These are phyloP conservation scores for Digitonthophagus gazella DNA, from an alignment of 2,888 invertebrate genomes.

Conservation along the genomic window DNA sequence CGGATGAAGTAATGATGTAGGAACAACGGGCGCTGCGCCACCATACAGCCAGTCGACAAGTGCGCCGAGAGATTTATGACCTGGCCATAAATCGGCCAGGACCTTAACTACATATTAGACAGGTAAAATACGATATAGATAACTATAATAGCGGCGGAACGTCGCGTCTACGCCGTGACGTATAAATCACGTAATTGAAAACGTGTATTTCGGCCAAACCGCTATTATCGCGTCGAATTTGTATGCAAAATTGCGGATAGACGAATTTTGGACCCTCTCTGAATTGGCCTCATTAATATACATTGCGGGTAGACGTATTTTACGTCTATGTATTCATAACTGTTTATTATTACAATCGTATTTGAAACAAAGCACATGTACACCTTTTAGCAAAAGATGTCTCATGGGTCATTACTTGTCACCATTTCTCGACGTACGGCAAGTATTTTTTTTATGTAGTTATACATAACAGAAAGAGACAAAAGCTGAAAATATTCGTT, in stretches of 20 bases:
- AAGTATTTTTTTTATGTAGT: too few relatives aligned
- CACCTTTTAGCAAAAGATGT: too few relatives aligned
- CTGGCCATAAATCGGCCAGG: conserved; percentile 35
- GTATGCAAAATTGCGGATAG: not conserved
- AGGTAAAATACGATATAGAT: conserved; percentile 39
- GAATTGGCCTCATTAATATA: not conserved
- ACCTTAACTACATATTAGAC: conserved; percentile 38
- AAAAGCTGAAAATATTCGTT: too few relatives aligned
- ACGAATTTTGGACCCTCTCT: not conserved
- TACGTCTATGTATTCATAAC: not conserved
- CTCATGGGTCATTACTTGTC: too few relatives aligned
- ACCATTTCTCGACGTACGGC: too few relatives aligned
- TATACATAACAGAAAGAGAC: too few relatives aligned
- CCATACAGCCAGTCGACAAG: conserved; percentile 23
- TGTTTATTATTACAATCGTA: too few relatives aligned
- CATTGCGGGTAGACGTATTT: not conserved
- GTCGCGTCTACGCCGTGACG: conserved; percentile 32
- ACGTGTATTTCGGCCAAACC: conserved; percentile 27
- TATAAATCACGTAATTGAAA: conserved; percentile 39
- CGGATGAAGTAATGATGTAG: not conserved
- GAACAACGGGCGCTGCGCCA: not conserved
- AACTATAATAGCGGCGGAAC: conserved; percentile 33
- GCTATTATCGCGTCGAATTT: not conserved
- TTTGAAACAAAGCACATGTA: too few relatives aligned
- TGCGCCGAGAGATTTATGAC: conserved; percentile 37